Evolutionary conservation across 2,113 vertebrate genomes (phyloP), one percentile per base, ranked within the genome.

Genomic region (Eulacestoma nigropectus): DNA sequence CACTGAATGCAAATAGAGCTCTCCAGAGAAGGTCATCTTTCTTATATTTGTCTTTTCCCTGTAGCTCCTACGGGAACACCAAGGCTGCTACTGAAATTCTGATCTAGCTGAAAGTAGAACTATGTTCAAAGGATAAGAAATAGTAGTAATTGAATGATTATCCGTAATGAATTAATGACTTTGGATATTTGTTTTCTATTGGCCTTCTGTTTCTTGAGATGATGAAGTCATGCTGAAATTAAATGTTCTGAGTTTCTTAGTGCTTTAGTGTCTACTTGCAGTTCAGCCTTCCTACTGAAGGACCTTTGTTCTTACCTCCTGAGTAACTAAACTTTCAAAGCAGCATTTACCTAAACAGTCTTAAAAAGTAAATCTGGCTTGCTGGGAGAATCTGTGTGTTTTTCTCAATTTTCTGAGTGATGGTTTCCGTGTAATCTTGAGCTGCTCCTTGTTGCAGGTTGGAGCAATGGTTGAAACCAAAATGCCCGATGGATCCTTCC

Each of bases 381-480:
- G 15, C 46, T 67, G 44, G 41, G n/a, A 56, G 30, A 67, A 85
- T 70, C 47, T 50, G 6, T 50, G 18, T 35, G 6, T 63, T 65
- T 55, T 55, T 41, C 9, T 77, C 26, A 16, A 3, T 79, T 77
- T 21, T 35, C 4, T 46, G 62, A 44, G 47, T n/a, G 27, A 46
- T 33, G 20, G 21, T n/a, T 87, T n/a, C 15, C 23, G 22, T 6
- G 5, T 96, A 60, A 95, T 70, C 49, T 84, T 33, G 79, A 67
- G 47, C 39, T 85, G 19, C 76, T 93, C 84, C 63, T 56, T 81
- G 42, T 89, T 97, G 64, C 97, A 99, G 99, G 99, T 99, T 95
- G 99, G 99, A 91, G 99, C 99, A 88, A 98, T 98, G 80, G 99
- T 99, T 97, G 99, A 99, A 98, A 99, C 99, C 95, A 99, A 98